Base-by-base conservation (phyloP, 2,113 vertebrate species). In the Lepus timidus region DNA sequence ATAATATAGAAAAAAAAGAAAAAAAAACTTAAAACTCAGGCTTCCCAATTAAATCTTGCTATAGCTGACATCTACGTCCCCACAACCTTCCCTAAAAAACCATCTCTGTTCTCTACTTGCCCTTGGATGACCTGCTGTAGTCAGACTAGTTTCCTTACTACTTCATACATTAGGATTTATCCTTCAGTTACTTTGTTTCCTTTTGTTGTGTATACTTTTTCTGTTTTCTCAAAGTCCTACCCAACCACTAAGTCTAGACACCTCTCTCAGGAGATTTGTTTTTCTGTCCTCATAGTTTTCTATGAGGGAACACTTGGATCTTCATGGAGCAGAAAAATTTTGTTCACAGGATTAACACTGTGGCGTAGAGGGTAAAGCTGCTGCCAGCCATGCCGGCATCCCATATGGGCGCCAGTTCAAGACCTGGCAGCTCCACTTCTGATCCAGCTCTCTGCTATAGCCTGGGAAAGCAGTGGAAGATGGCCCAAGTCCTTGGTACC, bases 11-110 rank as follows among this genome's bases (percentile, higher is more conserved):
- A 36, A 36, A 36, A 36, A 36, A 36, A 36, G 36, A 36, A 36
- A 36, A 36, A 36, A 36, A 36, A 44, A 44, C n/a, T 62, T 61
- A 55, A 9, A 76, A 62, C 70, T 65, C 2, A 17, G 11, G 5
- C 68, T 88, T 96, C 31, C 49, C 76, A 36, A 61, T 92, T 85
- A 82, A 82, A 91, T 71, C 22, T 83, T 31, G 75, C 33, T 51
- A 39, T 11, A 27, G 58, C 7, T 75, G 58, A 33, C 44, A 67
- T 25, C 23, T 23, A 73, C 39, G 31, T 90, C 61, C 55, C 68
- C 25, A 22, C 44, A 22, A 75, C 10, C 9, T 76, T 80, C 39
- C 44, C 71, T 68, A 51, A 9, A 31, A 68, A 64, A 55, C 20
- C 39, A 19, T 70, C 9, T 61, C 29, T 39, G 1, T 91, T 93